Conservation (phyloP, 2,797 vertebrate genomes). For the Eulemur albifrons region DNA sequence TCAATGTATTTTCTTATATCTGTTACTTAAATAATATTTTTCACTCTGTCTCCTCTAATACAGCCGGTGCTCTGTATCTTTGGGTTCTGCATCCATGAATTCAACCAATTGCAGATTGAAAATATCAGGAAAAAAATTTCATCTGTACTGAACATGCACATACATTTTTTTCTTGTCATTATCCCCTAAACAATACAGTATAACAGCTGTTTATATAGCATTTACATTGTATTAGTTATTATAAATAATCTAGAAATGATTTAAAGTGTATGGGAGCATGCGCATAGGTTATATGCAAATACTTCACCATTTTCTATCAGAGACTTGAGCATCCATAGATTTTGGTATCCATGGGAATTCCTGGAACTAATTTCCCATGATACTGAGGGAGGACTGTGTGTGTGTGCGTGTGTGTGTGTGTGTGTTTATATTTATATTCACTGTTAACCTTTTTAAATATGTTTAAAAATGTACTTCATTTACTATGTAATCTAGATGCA, state of each 20-base stretch:
- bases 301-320: neutral
- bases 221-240: neutral
- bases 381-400: neutral
- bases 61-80: neutral
- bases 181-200: neutral
- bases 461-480: constrained; percentile 10
- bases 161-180: neutral
- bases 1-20: neutral
- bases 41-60: neutral
- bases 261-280: neutral
- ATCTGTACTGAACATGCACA: neutral
- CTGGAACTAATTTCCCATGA: neutral
- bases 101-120: neutral
- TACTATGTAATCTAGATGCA: neutral
- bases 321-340: neutral
- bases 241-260: neutral
- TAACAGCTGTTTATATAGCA: neutral
- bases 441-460: neutral
- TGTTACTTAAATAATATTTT: constrained; percentile 16
- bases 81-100: neutral
- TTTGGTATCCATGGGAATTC: neutral
- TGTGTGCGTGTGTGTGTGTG: neutral
- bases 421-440: neutral
- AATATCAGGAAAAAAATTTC: too few relatives aligned
- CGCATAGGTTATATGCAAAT: neutral